Evolutionary conservation across 2,888 invertebrate genomes (phyloP), one percentile per base, ranked within the genome.

Genomic region (Drosophila longiperda): DNA sequence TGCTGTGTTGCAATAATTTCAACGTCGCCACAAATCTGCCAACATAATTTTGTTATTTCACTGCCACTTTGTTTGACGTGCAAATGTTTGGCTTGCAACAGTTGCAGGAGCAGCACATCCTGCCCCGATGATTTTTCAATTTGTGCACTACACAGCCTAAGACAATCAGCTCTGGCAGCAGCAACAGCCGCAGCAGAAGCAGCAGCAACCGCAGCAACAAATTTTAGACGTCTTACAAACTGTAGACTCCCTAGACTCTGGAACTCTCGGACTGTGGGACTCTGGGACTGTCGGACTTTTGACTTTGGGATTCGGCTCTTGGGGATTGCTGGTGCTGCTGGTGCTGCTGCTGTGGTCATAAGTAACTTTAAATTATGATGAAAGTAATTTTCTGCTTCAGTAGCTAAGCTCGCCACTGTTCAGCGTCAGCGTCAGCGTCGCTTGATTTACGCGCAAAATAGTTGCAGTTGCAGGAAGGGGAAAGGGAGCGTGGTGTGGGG

Each of bases 301-400:
- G 36, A 52, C 52, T 75, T 17, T 40, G 55, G 53, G 50, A 54
- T 60, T 62, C 34, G 42, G 49, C 55, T 55, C 53, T 52, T 38
- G 59, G 66, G 36, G 36, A 36, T 15, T 23, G 45, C 4, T 20
- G 36, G 1, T 36, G 38, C 7, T 36, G 36, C 11, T 12, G 63
- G 48, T 54, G 62, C 23, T 32, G 63, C 66, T 65, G 62, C 77
- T 74, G 75, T 64, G 88, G 84, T 86, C 87, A 86, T 87, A 87
- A 89, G 81, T 81, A 87, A 87, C 83, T 88, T 82, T 85, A 88
- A 90, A 85, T 91, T 87, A 90, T 91, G 91, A 90, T 91, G 87
- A 90, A 91, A 91, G 91, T 91, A 91, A 91, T 91, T 91, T 91
- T 91, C 90, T 90, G 91, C 91, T 90, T 91, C 90, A 91, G 82